Evolutionary conservation across 2,797 vertebrate species (phyloP).

Genomic region (Catostomus latipinnis): DNA sequence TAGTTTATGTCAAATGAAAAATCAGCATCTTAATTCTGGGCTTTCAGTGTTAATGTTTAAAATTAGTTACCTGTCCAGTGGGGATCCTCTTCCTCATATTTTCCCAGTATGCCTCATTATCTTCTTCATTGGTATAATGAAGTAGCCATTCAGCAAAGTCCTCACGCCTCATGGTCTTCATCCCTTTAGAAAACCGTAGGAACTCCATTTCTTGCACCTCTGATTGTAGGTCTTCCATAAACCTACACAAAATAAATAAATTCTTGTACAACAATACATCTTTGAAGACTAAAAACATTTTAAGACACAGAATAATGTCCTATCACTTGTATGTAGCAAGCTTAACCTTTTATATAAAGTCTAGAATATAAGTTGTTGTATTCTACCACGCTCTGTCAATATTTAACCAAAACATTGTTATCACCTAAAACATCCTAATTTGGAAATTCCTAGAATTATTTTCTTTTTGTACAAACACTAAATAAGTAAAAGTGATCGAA

Average conservation of each 20-base stretch:
- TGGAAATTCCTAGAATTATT: neutral
- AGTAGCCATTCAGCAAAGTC: conserved; percentile 98
- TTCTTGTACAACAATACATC: neutral
- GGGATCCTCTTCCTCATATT: conserved; percentile 91
- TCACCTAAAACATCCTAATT: neutral
- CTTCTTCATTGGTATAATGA: conserved; percentile 92
- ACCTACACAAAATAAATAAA: conserved; percentile 74
- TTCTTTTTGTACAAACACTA: neutral
- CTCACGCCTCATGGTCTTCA: conserved; percentile 94
- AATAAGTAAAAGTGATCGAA: neutral
- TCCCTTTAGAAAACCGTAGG: conserved; percentile 93
- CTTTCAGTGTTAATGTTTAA: neutral
- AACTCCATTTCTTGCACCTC: conserved; percentile 99
- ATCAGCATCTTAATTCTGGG: too few species aligned
- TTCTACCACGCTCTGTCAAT: neutral
- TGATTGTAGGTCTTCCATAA: conserved; percentile 94
- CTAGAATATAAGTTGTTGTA: neutral
- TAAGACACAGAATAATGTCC: neutral
- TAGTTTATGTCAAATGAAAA: too few species aligned
- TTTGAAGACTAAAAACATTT: neutral
- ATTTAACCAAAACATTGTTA: neutral
- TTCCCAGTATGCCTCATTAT: conserved; percentile 93
- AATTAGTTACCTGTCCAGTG: conserved; percentile 83
- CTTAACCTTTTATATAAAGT: neutral
- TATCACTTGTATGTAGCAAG: neutral